These are phyloP conservation scores for Periophthalmus magnuspinnatus DNA, from an alignment of 2,797 vertebrate genomes.

Conservation along the genomic window DNA sequence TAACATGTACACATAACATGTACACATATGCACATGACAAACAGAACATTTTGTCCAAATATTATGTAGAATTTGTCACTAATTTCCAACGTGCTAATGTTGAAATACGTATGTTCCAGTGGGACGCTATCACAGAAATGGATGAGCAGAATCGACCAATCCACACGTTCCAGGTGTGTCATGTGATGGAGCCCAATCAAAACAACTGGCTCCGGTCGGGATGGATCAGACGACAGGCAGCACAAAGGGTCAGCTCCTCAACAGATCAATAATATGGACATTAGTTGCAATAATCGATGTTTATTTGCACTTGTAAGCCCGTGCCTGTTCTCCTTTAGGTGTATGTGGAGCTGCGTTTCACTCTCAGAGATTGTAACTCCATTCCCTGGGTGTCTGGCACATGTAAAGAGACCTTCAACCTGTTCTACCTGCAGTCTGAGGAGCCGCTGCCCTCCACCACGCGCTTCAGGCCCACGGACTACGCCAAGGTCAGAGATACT, in stretches of 20 bases:
- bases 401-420: conserved; percentile 98
- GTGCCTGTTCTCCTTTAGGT: conserved; percentile 66
- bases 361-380: conserved; percentile 96
- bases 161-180: conserved; percentile 98
- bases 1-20: no score
- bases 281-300: conserved; percentile 1
- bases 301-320: conserved; percentile 8
- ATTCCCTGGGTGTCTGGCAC: conserved; percentile 97
- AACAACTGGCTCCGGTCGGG: conserved; percentile 98
- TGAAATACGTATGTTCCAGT: conserved; percentile 71
- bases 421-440: conserved; percentile 92
- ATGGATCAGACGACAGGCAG: conserved; percentile 94
- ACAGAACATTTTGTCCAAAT: no score
- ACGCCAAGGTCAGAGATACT: conserved; percentile 78
- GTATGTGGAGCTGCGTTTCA: conserved; percentile 97
- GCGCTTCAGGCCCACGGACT: conserved; percentile 87
- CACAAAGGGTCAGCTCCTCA: conserved; percentile 81
- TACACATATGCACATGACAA: no score
- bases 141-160: conserved; percentile 95
- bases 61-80: neutral
- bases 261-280: conserved; percentile 8
- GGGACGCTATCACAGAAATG: conserved; percentile 99
- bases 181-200: conserved; percentile 98
- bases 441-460: conserved; percentile 84
- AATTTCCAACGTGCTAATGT: neutral